phyloP scores from a whole-genome alignment of 1,140 invertebrate genomes.

The Probaryconus sp. region DNA sequence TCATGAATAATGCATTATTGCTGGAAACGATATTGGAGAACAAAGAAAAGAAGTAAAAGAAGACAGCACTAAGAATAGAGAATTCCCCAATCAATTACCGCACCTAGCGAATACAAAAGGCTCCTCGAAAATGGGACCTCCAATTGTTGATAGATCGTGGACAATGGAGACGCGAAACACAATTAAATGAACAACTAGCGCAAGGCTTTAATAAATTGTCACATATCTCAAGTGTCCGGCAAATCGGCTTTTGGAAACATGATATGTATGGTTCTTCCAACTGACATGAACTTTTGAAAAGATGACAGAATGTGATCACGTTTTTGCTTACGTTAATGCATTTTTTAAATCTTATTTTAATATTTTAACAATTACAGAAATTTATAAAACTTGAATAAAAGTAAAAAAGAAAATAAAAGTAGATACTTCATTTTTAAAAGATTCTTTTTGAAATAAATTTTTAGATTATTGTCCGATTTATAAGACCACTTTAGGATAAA shows the following conservation, averaged over 20 bases:
- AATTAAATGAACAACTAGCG: slow-evolving; percentile 26
- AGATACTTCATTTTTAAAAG: too few species aligned
- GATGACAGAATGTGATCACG: too few species aligned
- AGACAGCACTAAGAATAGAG: neutral
- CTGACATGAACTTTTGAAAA: too few species aligned
- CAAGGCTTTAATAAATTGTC: slow-evolving; percentile 36
- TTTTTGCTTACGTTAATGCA: too few species aligned
- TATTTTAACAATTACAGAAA: too few species aligned
- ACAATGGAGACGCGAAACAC: slow-evolving; percentile 17
- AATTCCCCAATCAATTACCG: slow-evolving; percentile 44
- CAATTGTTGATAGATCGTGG: slow-evolving; percentile 16
- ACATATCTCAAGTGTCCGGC: slow-evolving; percentile 4
- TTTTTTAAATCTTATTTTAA: too few species aligned
- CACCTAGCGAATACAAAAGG: slow-evolving; percentile 11
- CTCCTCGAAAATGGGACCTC: neutral
- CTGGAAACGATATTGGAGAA: slow-evolving; percentile 13
- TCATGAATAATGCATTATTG: slow-evolving; percentile 41
- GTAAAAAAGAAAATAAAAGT: too few species aligned
- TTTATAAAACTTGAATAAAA: too few species aligned
- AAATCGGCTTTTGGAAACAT: neutral
- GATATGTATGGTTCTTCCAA: too few species aligned
- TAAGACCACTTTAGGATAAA: too few species aligned
- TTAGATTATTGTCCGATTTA: too few species aligned
- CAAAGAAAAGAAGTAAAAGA: slow-evolving; percentile 20
- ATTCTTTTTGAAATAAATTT: too few species aligned